phyloP scores from a whole-genome alignment of 2,113 vertebrate species.

The Zosterops pallidus region DNA sequence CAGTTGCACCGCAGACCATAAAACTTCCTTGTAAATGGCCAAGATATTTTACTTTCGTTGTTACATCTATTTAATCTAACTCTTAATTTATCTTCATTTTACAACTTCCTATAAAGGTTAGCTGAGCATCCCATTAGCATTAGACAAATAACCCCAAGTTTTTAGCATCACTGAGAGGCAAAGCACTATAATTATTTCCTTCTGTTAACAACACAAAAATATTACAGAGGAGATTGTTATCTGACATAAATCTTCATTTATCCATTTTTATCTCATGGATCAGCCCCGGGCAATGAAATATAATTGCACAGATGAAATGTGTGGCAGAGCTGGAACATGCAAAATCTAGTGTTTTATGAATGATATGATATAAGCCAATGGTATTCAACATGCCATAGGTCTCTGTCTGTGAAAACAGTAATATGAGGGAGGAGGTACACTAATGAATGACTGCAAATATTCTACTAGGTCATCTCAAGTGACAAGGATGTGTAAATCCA shows the following conservation, averaged over 20 bases:
- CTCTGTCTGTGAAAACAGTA: not conserved
- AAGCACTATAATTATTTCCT: conserved; percentile 7
- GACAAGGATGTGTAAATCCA: not conserved
- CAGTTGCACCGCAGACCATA: not conserved
- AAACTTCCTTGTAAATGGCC: not conserved
- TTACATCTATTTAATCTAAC: not conserved
- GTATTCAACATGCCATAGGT: not conserved
- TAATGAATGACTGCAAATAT: not conserved
- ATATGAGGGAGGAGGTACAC: not conserved
- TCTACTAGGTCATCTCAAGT: not conserved
- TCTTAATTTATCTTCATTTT: conserved; percentile 13
- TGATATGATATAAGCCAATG: accelerated
- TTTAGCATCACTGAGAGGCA: not conserved
- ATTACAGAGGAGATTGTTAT: conserved; percentile 3
- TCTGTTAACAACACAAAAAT: conserved; percentile 7
- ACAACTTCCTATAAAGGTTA: conserved; percentile 4
- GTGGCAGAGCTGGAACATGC: not conserved
- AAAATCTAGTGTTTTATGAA: not conserved
- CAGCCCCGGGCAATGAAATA: not conserved
- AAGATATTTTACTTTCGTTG: conserved; percentile 11
- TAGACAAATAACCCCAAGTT: not conserved
- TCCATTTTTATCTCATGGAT: not conserved
- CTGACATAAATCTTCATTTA: conserved; percentile 29
- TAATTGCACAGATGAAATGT: not conserved
- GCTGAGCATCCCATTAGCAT: not conserved